Evolutionary conservation across 2,888 invertebrate genomes (phyloP).

Genomic region (Chrysina gloriosa): DNA sequence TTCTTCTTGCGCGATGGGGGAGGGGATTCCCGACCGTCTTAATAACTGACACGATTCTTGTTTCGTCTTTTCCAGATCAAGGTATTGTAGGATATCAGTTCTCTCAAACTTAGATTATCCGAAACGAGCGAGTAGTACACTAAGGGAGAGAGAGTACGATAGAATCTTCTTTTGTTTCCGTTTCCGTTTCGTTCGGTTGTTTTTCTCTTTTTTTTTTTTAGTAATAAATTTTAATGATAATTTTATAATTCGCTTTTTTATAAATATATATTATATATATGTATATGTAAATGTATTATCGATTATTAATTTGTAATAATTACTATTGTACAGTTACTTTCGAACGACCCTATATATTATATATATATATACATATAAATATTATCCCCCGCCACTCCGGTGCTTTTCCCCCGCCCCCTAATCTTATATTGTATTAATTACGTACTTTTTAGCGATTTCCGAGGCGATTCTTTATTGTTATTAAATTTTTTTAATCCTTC

Average conservation of each 20-base stretch:
- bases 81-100: conserved; percentile 68
- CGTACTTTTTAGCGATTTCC: no score
- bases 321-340: conserved; percentile 53
- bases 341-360: conserved; percentile 41
- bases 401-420: no score
- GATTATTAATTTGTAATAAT: conserved; percentile 2
- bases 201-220: no score
- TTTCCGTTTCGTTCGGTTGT: no score
- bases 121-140: conserved; percentile 42
- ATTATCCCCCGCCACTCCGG: background rate
- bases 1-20: no score
- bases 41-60: conserved; percentile 18
- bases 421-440: conserved; percentile 25
- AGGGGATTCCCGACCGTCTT: no score
- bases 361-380: background rate
- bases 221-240: conserved; percentile 42
- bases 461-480: no score
- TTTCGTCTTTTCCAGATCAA: conserved; percentile 62
- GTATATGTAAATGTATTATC: conserved; percentile 1
- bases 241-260: conserved; percentile 59
- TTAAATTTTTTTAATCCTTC: no score
- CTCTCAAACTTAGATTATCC: conserved; percentile 64
- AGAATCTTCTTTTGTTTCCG: no score
- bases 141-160: conserved; percentile 45
- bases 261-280: conserved; percentile 53